Conservation (phyloP, 2,888 invertebrate species). For the Melieria omissa region DNA sequence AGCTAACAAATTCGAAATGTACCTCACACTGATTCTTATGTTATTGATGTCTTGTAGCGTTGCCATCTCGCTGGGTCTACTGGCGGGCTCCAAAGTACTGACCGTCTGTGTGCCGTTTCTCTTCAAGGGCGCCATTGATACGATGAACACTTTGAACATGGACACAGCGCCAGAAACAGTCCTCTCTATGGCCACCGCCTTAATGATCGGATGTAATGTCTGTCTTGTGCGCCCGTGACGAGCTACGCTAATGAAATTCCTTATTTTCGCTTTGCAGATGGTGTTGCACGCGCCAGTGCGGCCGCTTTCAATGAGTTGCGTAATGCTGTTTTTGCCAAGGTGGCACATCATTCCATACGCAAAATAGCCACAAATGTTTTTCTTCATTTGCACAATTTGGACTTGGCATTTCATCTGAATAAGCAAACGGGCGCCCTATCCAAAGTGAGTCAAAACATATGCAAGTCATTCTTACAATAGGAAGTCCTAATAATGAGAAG, state of each 20-base stretch:
- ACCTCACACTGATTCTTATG: neutral
- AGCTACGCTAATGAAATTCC: conserved; percentile 1
- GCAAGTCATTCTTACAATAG: no score
- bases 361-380: conserved; percentile 96
- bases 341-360: conserved; percentile 96
- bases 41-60: conserved; percentile 73
- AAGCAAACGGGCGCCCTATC: conserved; percentile 95
- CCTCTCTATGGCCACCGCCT: conserved; percentile 79
- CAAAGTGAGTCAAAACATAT: conserved; percentile 71
- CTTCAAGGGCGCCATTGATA: conserved; percentile 93
- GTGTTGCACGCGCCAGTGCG: conserved; percentile 89
- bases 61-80: conserved; percentile 80
- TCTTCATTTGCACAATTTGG: conserved; percentile 92
- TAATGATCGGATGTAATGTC: conserved; percentile 88
- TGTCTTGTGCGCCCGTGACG: neutral
- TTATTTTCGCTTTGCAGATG: conserved; percentile 75
- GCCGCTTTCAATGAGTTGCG: conserved; percentile 95
- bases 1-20: no score
- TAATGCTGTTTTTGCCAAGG: conserved; percentile 97
- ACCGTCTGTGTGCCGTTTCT: conserved; percentile 95
- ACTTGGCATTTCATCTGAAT: conserved; percentile 91
- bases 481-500: no score
- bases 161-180: conserved; percentile 84
- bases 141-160: conserved; percentile 82
- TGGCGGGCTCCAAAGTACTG: conserved; percentile 85